Evolutionary conservation across 2,888 invertebrate species (phyloP).

Genomic region (Temnothorax unifasciatus): DNA sequence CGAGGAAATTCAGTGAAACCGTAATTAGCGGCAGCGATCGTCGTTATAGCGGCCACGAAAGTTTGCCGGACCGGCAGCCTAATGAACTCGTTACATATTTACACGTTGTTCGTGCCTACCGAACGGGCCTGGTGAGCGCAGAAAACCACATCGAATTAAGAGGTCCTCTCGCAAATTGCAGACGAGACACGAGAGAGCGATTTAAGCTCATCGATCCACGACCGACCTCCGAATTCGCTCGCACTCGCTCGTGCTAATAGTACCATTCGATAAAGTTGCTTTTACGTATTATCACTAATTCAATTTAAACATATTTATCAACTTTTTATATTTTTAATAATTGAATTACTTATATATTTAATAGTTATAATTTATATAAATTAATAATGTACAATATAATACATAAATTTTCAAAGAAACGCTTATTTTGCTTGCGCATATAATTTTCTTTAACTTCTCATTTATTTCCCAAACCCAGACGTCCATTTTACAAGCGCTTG

Average conservation of each 20-base stretch:
- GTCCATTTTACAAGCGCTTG: not conserved
- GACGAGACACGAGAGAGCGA: slow-evolving; percentile 76
- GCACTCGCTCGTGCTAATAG: slow-evolving; percentile 69
- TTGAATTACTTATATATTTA: not conserved
- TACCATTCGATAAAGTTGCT: slow-evolving; percentile 31
- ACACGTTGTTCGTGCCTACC: slow-evolving; percentile 76
- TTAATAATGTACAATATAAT: not conserved
- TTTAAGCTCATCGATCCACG: slow-evolving; percentile 75
- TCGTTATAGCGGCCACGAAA: slow-evolving; percentile 74
- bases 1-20: slow-evolving; percentile 75
- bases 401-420: not conserved
- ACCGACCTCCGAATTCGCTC: slow-evolving; percentile 73
- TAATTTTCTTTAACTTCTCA: not conserved
- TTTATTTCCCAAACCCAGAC: not conserved
- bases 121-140: slow-evolving; percentile 62
- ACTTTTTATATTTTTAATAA: not conserved
- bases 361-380: too few species aligned
- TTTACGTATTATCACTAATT: not conserved
- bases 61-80: slow-evolving; percentile 72
- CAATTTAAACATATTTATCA: too few species aligned
- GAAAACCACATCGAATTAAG: slow-evolving; percentile 76
- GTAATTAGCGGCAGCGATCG: slow-evolving; percentile 72
- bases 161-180: slow-evolving; percentile 75
- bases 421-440: not conserved
- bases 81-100: slow-evolving; percentile 80